Base-by-base conservation (phyloP, 2,113 vertebrate species). In the Oxygymnocypris stewartii region DNA sequence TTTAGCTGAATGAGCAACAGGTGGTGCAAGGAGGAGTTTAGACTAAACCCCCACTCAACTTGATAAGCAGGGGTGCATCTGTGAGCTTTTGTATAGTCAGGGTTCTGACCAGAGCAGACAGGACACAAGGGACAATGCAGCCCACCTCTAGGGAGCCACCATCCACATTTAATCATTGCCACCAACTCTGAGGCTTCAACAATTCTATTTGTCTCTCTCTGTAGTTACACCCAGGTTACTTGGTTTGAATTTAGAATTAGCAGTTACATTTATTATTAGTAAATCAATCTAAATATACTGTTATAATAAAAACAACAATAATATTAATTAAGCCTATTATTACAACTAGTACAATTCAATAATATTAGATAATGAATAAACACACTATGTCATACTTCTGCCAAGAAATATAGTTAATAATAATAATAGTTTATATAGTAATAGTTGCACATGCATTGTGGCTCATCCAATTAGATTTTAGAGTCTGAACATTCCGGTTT, bases 1-100 rank as follows among this genome's bases (percentile, higher is more conserved):
- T 31, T 84, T 88, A 75, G 80, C 79, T 82, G 86, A 86, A 82
- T 87, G 92, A 89, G 92, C 93, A 94, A 95, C 95, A 96, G 94
- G 95, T 96, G 95, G 94, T 91, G 88, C 77, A 82, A 92, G 92
- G 92, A 93, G 89, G 91, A 92, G 90, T 79, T 88, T 88, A 87
- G 82, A 89, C 51, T 42, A 28, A 31, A 47, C 49, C 80, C 76
- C n/a, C 40, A 73, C 47, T 42, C 65, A 54, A 44, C 42, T 18
- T 76, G 81, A 79, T 69, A 28, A 31, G 74, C 74, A 49, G 20
- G 25, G 49, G 75, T 42, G 42, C 89, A 88, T 90, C 87, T 90
- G 90, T 65, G 82, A 63, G 87, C 84, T 76, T 87, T 87, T 85
- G 84, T 85, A 49, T 84, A 82, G 59, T 67, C 44, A 40, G 67